Evolutionary conservation across 1,140 invertebrate species (phyloP), one percentile per base, ranked within the genome.

Genomic region (Holcopasites calliopsidis): DNA sequence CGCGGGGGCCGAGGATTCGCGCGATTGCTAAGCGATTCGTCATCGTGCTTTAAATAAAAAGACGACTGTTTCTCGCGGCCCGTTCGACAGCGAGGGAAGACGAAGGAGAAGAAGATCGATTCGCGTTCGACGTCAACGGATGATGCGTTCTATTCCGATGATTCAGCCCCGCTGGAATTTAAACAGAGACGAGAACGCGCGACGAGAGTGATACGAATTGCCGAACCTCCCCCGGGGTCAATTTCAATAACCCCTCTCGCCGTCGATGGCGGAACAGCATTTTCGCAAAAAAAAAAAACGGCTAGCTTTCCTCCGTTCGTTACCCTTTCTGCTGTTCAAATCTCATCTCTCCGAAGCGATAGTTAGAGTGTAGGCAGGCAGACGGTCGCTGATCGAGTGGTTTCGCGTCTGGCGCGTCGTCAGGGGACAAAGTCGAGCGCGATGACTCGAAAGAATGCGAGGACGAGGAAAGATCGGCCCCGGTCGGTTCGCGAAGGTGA

Each of bases 401-500:
- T n/a, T n/a, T n/a, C n/a, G n/a, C n/a, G n/a, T n/a, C n/a, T n/a
- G n/a, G n/a, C n/a, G n/a, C n/a, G n/a, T n/a, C n/a, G n/a, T n/a
- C n/a, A n/a, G 42, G 38, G n/a, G 62, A 60, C 38, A 49, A 68
- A 75, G 61, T 61, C 70, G 75, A 76, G 61, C 76, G 26, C 64
- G 64, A 18, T 50, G 23, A 47, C 40, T 13, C 40, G 61, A 76
- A 80, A 72, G 73, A 83, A 80, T 79, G 73, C 81, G 73, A 62
- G 61, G 71, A 40, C 71, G 49, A 11, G 47, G 47, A 65, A 58
- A 54, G 54, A 61, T 76, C 38, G 58, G 49, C n/a, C n/a, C 18
- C 42, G 6, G 42, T 44, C 42, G 57, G 77, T 50, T 72, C 23
- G 71, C 61, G 64, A 42, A 80, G 77, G 83, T 76, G 76, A 68